phyloP scores from a whole-genome alignment of 2,113 vertebrate genomes.

The Leucoraja erinaceus region DNA sequence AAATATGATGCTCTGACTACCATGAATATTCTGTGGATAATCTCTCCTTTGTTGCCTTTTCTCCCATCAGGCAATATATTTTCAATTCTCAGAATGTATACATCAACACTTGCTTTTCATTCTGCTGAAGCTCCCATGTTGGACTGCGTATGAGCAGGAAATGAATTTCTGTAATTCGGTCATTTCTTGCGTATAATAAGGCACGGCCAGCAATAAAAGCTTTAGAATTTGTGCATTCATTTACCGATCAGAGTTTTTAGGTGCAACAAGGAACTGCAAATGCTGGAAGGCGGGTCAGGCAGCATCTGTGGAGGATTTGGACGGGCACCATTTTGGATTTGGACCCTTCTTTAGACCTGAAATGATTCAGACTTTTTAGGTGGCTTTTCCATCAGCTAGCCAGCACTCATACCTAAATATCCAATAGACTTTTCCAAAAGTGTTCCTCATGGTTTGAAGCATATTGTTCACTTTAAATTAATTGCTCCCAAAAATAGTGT shows the following conservation, averaged over 20 bases:
- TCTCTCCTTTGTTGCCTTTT: neutral
- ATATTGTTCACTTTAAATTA: neutral
- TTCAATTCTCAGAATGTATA: neutral
- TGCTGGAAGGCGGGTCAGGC: no score
- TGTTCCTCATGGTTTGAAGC: neutral
- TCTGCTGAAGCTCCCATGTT: neutral
- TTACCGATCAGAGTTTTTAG: neutral
- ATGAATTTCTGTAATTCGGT: no score
- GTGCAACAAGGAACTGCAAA: no score
- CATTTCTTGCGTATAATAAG: neutral
- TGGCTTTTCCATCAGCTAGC: neutral
- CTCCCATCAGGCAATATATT: neutral
- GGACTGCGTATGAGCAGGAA: neutral
- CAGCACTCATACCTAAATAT: neutral
- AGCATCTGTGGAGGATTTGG: no score
- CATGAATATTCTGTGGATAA: neutral
- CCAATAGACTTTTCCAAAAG: neutral
- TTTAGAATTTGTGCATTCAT: neutral
- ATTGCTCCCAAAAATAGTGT: neutral
- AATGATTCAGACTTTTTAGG: neutral
- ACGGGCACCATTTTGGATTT: no score
- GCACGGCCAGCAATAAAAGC: neutral
- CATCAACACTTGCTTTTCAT: neutral
- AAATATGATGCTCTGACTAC: neutral
- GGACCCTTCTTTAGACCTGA: no score